A percentile compares a stretch with the other conserved stretches of the same genome.
Conservation (phyloP, 2,888 invertebrate genomes). For the Eustalomyia histrio region DNA sequence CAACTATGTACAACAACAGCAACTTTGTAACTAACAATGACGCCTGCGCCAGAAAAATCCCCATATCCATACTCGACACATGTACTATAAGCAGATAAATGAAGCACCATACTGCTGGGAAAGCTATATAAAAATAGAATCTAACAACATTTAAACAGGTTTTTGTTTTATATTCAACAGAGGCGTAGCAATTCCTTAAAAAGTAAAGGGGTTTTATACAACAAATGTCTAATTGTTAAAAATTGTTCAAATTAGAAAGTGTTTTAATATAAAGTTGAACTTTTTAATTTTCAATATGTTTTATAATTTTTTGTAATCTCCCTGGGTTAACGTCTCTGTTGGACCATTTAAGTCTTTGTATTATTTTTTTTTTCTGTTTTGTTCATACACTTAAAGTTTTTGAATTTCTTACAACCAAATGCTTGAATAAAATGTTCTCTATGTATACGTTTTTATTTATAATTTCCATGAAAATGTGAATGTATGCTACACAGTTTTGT, state of each 20-base stretch:
- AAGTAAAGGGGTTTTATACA: background rate
- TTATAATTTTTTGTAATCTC: too few relatives aligned
- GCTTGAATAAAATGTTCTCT: conserved; percentile 11
- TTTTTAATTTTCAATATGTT: too few relatives aligned
- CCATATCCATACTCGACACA: background rate
- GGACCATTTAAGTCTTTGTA: background rate
- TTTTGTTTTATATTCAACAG: conserved; percentile 30
- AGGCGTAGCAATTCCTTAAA: background rate
- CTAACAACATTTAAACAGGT: conserved; percentile 51
- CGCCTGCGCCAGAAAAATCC: conserved; percentile 51
- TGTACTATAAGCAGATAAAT: background rate
- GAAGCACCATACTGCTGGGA: background rate
- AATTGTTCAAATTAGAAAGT: too few relatives aligned
- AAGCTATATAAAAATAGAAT: conserved; percentile 47
- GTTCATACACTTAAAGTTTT: conserved; percentile 9
- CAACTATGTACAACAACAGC: conserved; percentile 26
- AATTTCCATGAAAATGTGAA: background rate
- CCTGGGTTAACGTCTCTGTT: background rate
- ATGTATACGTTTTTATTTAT: background rate
- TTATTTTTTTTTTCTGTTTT: background rate
- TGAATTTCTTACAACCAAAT: conserved; percentile 15
- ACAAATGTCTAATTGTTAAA: too few relatives aligned
- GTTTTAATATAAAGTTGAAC: too few relatives aligned
- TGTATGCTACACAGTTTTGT: background rate
- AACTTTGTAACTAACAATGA: conserved; percentile 34